phyloP scores from a whole-genome alignment of 2,888 invertebrate genomes.

The Lasius fuliginosus region DNA sequence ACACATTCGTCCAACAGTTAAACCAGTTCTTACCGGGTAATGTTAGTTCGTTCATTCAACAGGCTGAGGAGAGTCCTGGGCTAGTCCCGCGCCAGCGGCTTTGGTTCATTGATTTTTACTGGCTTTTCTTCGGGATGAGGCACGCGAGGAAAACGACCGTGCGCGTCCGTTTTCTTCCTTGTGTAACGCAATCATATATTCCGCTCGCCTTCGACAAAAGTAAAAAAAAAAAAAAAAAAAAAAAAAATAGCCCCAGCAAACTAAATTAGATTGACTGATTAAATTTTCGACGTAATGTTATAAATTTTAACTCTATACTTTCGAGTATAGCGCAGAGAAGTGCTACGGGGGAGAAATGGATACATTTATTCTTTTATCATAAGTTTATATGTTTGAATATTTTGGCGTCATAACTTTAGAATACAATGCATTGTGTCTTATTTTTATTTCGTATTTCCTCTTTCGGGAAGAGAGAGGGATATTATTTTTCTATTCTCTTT shows the following conservation, averaged over 20 bases:
- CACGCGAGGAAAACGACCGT: constrained; percentile 30
- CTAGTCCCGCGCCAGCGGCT: constrained; percentile 52
- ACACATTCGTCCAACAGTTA: constrained; percentile 45
- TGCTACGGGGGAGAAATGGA: not conserved
- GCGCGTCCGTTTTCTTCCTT: constrained; percentile 35
- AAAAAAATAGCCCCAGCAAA: not conserved
- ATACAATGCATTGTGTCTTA: not conserved
- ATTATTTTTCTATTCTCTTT: not conserved
- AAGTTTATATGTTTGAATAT: not conserved
- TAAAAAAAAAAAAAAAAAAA: not conserved
- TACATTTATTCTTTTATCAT: not conserved
- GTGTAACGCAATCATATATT: constrained; percentile 46
- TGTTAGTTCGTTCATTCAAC: constrained; percentile 53
- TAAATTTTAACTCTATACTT: not conserved
- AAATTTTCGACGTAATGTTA: constrained; percentile 12
- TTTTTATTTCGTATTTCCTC: not conserved
- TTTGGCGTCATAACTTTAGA: not conserved
- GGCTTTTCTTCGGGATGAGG: constrained; percentile 49
- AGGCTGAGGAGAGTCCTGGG: constrained; percentile 55
- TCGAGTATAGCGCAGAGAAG: not conserved
- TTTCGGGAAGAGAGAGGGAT: not conserved
- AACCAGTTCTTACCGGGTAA: constrained; percentile 49
- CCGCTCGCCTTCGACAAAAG: constrained; percentile 3
- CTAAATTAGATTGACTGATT: constrained; percentile 38
- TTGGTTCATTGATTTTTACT: constrained; percentile 56